Percentiles rank a stretch among this genome's conserved stretches.
These are phyloP conservation scores for Oplegnathus fasciatus DNA, from an alignment of 2,113 vertebrate species.

Conservation along the genomic window DNA sequence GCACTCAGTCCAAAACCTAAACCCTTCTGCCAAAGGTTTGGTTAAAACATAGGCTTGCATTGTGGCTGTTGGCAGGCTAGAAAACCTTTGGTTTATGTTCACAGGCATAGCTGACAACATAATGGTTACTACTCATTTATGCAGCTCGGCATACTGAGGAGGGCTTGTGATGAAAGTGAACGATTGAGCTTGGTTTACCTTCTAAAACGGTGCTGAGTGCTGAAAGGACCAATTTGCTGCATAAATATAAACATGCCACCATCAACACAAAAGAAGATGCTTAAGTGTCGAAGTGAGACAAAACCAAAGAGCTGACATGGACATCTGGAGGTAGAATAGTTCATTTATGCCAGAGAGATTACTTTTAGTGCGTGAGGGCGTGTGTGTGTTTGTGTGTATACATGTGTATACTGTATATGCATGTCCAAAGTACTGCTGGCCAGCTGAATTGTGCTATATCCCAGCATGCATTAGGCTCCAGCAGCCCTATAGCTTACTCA, in stretches of 20 bases:
- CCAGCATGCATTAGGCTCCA: conserved; percentile 1
- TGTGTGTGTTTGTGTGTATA: neutral
- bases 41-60: conserved; percentile 26
- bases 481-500: too few relatives aligned
- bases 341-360: neutral
- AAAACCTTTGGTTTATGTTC: conserved; percentile 12
- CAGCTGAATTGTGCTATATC: neutral
- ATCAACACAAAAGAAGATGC: neutral
- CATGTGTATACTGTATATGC: neutral
- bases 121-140: conserved; percentile 7
- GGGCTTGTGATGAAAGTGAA: neutral
- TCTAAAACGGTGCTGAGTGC: neutral
- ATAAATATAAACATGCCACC: conserved; percentile 6
- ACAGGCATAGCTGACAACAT: neutral
- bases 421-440: neutral
- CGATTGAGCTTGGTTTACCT: conserved; percentile 1
- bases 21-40: conserved; percentile 8
- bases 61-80: conserved; percentile 8
- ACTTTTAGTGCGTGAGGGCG: neutral
- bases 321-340: neutral
- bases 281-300: neutral
- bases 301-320: neutral
- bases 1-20: conserved; percentile 15
- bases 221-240: neutral
- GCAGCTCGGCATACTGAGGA: neutral